A percentile compares a stretch with the other conserved stretches of the same genome.
Conservation (phyloP, 2,797 vertebrate species). For the Chrosomus eos region DNA sequence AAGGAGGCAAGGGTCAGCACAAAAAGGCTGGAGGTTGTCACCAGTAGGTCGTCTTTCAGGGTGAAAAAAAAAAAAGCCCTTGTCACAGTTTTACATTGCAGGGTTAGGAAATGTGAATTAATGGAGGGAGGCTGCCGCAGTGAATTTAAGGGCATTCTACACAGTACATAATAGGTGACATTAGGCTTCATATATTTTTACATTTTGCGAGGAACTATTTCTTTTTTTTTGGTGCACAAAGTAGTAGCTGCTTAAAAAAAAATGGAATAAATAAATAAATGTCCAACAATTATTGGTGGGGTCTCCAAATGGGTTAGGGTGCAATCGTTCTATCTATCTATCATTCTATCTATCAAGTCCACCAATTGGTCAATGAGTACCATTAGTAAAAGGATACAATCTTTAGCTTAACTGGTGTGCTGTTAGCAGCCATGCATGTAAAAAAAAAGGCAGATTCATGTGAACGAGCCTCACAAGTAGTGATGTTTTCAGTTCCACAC, state of each 20-base stretch:
- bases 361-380: neutral
- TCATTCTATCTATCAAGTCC: neutral
- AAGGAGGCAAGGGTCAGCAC: slow-evolving; percentile 1
- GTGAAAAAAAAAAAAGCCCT: slow-evolving; percentile 16
- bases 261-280: neutral
- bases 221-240: neutral
- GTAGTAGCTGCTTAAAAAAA: neutral
- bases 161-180: neutral
- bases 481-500: neutral
- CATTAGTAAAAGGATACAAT: neutral
- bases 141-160: neutral
- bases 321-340: neutral
- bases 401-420: neutral
- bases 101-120: neutral
- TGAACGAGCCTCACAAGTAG: neutral
- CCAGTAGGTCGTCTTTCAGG: neutral
- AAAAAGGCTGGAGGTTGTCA: slow-evolving; percentile 28
- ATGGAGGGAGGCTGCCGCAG: neutral
- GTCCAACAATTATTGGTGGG: too few relatives aligned
- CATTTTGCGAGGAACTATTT: neutral
- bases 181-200: neutral
- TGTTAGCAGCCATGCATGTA: neutral
- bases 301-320: too few relatives aligned
- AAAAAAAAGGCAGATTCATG: neutral
- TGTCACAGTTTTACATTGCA: slow-evolving; percentile 10